A percentile compares a stretch with the other conserved stretches of the same genome.
Evolutionary conservation across 2,797 vertebrate genomes (phyloP).

Genomic region (Hydrocynus forskahlii): DNA sequence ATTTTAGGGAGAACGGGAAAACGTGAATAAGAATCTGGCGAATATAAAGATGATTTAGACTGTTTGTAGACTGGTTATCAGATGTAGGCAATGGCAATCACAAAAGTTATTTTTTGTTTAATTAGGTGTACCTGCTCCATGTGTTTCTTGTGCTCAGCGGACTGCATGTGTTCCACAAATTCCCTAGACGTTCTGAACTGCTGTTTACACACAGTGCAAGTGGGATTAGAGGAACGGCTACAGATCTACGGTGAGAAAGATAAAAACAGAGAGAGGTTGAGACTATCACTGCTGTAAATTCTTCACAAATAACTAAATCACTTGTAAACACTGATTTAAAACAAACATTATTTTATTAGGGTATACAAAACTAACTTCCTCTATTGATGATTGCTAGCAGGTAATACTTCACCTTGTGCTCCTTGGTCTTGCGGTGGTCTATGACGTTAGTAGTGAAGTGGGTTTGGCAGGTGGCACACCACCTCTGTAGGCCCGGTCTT

Average conservation of each 20-base stretch:
- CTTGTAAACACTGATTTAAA: no score
- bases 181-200: constrained; percentile 91
- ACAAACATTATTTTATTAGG: not conserved
- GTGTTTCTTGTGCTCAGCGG: constrained; percentile 87
- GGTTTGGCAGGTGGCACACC: constrained; percentile 90
- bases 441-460: constrained; percentile 85
- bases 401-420: constrained; percentile 85
- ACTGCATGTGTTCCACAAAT: constrained; percentile 94
- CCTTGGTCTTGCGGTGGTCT: constrained; percentile 87
- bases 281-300: not conserved
- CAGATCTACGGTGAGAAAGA: constrained; percentile 77
- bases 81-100: no score
- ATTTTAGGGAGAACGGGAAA: no score
- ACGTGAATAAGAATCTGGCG: no score
- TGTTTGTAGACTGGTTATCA: no score
- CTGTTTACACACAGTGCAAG: constrained; percentile 90
- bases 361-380: not conserved
- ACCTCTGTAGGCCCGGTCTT: constrained; percentile 78
- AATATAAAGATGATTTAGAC: no score
- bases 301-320: not conserved
- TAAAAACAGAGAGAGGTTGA: not conserved
- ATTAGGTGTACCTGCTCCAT: constrained; percentile 79
- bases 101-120: not conserved
- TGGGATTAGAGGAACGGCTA: constrained; percentile 83
- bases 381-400: not conserved